Conservation (phyloP, 2,113 vertebrate species). For the Cebidichthys violaceus region DNA sequence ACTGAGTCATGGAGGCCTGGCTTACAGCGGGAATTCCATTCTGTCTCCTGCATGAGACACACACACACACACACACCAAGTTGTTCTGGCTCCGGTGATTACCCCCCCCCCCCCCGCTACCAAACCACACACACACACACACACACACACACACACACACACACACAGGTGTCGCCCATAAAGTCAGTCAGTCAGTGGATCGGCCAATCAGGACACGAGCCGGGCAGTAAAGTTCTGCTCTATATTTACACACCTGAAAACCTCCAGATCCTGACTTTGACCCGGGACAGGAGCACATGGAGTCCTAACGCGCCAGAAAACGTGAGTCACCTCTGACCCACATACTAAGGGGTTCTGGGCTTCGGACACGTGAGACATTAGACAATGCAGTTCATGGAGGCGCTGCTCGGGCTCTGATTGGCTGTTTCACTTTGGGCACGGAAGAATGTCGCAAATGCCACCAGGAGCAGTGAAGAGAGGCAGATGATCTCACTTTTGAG, state of each 20-base stretch:
- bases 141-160: too few relatives aligned
- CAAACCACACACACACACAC: too few relatives aligned
- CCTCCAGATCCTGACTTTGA: background rate
- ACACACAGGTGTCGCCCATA: conserved; percentile 2
- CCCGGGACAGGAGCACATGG: too few relatives aligned
- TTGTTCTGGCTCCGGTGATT: conserved; percentile 1
- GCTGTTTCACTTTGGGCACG: background rate
- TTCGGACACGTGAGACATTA: too few relatives aligned
- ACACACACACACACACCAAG: conserved; percentile 14
- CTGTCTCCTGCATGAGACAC: conserved; percentile 21
- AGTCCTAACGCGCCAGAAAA: background rate
- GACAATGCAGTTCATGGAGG: too few relatives aligned
- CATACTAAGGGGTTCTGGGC: background rate
- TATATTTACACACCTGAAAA: background rate
- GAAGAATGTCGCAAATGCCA: background rate
- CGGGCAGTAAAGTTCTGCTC: background rate
- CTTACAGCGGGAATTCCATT: conserved; percentile 59
- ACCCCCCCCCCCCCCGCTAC: background rate
- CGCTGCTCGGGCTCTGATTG: background rate
- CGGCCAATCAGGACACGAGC: conserved; percentile 1
- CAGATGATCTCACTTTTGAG: too few relatives aligned
- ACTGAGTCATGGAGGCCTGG: conserved; percentile 52
- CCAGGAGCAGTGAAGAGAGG: too few relatives aligned
- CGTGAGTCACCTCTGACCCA: conserved; percentile 30
- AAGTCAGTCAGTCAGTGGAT: conserved; percentile 1